phyloP scores from a whole-genome alignment of 2,888 invertebrate genomes.

The Diaphora mendica region DNA sequence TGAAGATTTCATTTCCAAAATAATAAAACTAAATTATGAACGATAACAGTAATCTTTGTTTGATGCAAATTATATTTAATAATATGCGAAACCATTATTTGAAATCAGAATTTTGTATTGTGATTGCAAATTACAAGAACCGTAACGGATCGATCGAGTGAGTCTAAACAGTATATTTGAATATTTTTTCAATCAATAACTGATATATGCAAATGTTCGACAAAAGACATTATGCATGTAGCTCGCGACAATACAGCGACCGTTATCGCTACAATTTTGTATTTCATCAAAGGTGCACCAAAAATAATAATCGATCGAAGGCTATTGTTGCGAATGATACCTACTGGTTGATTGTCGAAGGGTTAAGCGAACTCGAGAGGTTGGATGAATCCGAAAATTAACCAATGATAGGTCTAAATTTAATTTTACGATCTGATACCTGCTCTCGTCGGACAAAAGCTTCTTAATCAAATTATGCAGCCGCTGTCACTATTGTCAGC shows the following conservation, averaged over 20 bases:
- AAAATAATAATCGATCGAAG: conserved; percentile 84
- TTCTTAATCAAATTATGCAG: conserved; percentile 85
- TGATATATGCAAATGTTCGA: conserved; percentile 81
- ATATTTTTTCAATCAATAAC: conserved; percentile 86
- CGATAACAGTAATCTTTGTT: conserved; percentile 50
- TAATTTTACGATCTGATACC: conserved; percentile 85
- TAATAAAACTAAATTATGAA: conserved; percentile 44
- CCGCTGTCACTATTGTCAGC: conserved; percentile 80
- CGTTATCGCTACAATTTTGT: conserved; percentile 83
- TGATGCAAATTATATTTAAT: conserved; percentile 61
- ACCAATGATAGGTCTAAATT: conserved; percentile 85
- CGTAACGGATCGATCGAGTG: conserved; percentile 82
- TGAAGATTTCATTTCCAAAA: conserved; percentile 61
- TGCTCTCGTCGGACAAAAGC: conserved; percentile 81
- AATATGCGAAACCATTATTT: conserved; percentile 68
- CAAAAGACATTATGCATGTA: conserved; percentile 73
- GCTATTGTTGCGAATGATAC: conserved; percentile 81
- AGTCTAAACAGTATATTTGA: conserved; percentile 79
- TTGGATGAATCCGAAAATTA: conserved; percentile 83
- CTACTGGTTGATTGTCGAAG: conserved; percentile 60
- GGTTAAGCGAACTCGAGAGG: conserved; percentile 68
- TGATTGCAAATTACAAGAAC: conserved; percentile 71
- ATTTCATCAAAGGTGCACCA: conserved; percentile 84
- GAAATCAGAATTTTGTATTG: conserved; percentile 67
- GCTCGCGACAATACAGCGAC: conserved; percentile 78